A percentile compares a stretch with the other conserved stretches of the same genome.
Conservation (phyloP, 2,113 vertebrate species). For the Oceanites oceanicus region DNA sequence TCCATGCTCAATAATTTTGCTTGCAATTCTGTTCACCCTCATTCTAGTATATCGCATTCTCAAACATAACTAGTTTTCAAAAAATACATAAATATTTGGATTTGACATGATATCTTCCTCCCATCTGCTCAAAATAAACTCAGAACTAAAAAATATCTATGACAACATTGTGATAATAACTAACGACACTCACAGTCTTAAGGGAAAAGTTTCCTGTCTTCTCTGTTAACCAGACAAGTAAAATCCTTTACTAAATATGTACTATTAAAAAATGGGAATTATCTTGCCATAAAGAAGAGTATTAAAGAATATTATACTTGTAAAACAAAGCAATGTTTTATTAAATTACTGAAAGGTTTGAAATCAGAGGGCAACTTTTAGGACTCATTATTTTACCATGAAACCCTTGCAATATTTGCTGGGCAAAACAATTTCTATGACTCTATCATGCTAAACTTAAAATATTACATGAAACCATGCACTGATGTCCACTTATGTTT, state of each 20-base stretch:
- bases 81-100: slow-evolving; percentile 29
- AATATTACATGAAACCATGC: background rate
- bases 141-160: slow-evolving; percentile 26
- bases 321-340: background rate
- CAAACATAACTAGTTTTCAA: background rate
- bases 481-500: background rate
- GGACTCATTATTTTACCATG: background rate
- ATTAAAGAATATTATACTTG: background rate
- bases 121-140: slow-evolving; percentile 46
- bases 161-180: slow-evolving; percentile 9
- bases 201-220: background rate
- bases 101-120: background rate
- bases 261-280: background rate
- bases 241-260: background rate
- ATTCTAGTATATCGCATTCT: background rate
- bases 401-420: background rate
- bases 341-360: background rate
- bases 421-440: background rate
- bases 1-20: background rate
- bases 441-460: background rate
- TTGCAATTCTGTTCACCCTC: background rate
- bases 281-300: background rate
- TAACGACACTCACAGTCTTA: background rate
- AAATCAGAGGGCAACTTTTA: background rate
- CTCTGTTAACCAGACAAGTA: background rate